Evolutionary conservation across 2,888 invertebrate species (phyloP).

Genomic region (Latrodectus elegans): DNA sequence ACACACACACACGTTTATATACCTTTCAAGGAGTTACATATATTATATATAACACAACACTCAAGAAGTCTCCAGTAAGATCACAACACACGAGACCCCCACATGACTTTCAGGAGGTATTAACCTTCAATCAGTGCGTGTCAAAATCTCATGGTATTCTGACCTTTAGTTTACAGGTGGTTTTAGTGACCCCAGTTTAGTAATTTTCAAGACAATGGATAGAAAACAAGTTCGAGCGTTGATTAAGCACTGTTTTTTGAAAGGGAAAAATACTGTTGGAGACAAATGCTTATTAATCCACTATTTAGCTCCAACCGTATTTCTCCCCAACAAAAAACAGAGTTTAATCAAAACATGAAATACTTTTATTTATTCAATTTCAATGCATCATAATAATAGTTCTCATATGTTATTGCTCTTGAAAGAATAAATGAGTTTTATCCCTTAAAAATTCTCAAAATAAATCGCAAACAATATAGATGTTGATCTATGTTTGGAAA

Average conservation of each 20-base stretch:
- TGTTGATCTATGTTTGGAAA: too few relatives aligned
- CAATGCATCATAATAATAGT: too few relatives aligned
- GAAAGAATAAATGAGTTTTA: too few relatives aligned
- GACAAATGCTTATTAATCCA: neutral
- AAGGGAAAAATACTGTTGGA: neutral
- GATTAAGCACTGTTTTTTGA: neutral
- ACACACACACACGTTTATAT: too few relatives aligned
- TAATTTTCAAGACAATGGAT: neutral
- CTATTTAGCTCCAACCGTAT: too few relatives aligned
- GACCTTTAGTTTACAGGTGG: neutral
- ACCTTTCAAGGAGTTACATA: too few relatives aligned
- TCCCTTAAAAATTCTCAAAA: too few relatives aligned
- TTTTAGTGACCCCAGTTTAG: neutral
- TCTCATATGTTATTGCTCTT: too few relatives aligned
- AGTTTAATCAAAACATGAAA: too few relatives aligned
- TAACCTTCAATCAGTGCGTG: neutral
- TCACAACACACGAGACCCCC: neutral
- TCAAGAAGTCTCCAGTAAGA: neutral
- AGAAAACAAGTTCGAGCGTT: neutral
- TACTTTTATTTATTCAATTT: too few relatives aligned
- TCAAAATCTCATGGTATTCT: neutral
- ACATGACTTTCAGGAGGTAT: neutral
- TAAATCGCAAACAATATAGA: too few relatives aligned
- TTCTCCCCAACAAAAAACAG: too few relatives aligned
- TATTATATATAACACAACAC: neutral